Evolutionary conservation across 2,113 vertebrate species (phyloP), one percentile per base, ranked within the genome.

Genomic region (Nesospiza acunhae): DNA sequence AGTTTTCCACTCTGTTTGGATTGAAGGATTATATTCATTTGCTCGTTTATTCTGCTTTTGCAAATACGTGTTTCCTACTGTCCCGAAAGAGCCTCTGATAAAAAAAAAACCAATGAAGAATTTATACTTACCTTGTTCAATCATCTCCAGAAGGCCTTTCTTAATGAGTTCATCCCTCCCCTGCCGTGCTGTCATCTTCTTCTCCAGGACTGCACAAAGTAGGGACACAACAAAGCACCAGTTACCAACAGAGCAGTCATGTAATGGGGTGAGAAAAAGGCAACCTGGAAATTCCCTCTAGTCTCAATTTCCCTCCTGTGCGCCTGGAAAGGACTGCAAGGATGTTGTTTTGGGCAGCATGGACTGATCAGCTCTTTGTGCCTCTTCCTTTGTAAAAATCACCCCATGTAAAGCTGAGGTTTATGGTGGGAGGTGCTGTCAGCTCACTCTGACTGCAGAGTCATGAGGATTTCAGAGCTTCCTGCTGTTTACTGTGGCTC

Each of bases 121-220:
- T 42, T 79, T 91, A 90, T 80, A 64, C 97, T 98, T 95, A 98
- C 99, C 99, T 97, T 98, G 98, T 89, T 99, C 98, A 50, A 98
- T 98, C 97, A 98, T 97, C 94, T 99, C 99, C 86, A 98, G 96
- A 30, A 98, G 97, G 27, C 97, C 98, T 96, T 98, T 98, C 96
- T 98, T 98, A 94, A 98, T 98, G 76, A 98, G 98, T 69, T 99
- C 98, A 73, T 99, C 99, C 41, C 97, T 98, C 69, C 98, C 98
- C 94, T 98, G 98, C 73, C 98, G 97, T 60, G 97, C 87, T 9
- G 98, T 96, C 88, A 98, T 98, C 97, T 99, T 99, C 97, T 99
- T 99, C 97, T 99, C 99, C 96, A 98, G 96, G 6, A 97, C 99
- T 99, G 97, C 84, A 81, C 6, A 20, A 94, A 91, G 53, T 10